phyloP scores from a whole-genome alignment of 2,888 invertebrate genomes.

The Ptilodon capucinus region DNA sequence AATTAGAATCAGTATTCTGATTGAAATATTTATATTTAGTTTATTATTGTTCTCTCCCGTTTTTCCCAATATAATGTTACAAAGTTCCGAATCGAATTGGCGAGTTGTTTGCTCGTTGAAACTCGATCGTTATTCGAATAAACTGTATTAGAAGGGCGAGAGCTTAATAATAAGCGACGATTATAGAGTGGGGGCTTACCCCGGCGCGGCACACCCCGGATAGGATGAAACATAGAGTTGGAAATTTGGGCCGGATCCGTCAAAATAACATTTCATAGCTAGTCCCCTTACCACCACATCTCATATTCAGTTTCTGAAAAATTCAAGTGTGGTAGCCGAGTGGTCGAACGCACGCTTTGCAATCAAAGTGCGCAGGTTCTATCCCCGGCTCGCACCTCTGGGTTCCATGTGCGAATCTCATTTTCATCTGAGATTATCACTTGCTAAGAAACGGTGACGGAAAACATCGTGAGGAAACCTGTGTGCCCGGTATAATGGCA shows the following conservation, averaged over 20 bases:
- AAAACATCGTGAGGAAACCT: no score
- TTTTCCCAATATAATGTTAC: constrained; percentile 18
- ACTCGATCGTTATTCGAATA: constrained; percentile 51
- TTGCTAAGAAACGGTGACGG: no score
- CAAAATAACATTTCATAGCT: background rate
- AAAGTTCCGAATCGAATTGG: constrained; percentile 45
- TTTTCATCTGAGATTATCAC: no score
- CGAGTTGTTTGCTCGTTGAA: constrained; percentile 55
- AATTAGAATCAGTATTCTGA: constrained; percentile 3
- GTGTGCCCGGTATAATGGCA: no score
- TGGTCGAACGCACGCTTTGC: no score
- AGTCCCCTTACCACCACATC: no score
- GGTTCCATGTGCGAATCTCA: no score
- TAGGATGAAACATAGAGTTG: constrained; percentile 34
- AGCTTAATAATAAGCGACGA: constrained; percentile 69
- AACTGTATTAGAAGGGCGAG: constrained; percentile 53
- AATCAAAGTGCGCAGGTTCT: no score
- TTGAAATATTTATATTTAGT: constrained; percentile 10
- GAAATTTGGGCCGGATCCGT: background rate
- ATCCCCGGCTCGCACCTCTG: no score
- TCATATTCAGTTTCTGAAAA: no score
- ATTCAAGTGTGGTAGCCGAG: no score
- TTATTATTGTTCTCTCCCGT: constrained; percentile 7
- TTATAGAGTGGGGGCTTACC: constrained; percentile 57
- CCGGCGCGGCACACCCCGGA: constrained; percentile 33